Conservation (phyloP, 2,797 vertebrate species). For the Pipistrellus pipistrellus region DNA sequence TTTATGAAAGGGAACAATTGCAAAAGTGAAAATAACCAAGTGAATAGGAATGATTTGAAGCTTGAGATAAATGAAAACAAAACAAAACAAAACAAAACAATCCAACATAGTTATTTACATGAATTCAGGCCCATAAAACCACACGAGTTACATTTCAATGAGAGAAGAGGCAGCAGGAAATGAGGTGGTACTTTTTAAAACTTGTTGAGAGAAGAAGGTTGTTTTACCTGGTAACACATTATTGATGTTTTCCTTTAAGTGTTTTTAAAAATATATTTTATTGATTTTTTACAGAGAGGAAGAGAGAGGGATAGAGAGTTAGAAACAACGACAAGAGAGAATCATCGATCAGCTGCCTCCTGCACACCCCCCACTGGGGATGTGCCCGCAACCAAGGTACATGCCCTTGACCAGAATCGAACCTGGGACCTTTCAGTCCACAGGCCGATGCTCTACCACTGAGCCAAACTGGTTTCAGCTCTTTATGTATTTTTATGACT, state of each 20-base stretch:
- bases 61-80: not conserved
- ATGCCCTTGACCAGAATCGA: too few relatives aligned
- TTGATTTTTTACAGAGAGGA: too few relatives aligned
- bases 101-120: not conserved
- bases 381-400: too few relatives aligned
- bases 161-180: not conserved
- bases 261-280: not conserved
- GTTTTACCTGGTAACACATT: not conserved
- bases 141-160: not conserved
- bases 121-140: not conserved
- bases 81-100: not conserved
- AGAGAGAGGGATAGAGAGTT: too few relatives aligned
- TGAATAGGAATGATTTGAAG: not conserved
- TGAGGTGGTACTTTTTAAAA: not conserved
- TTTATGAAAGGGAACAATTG: not conserved
- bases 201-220: not conserved
- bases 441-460: too few relatives aligned
- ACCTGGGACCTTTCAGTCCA: too few relatives aligned
- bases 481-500: not conserved
- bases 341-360: too few relatives aligned
- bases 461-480: too few relatives aligned
- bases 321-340: too few relatives aligned
- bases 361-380: too few relatives aligned
- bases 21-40: constrained; percentile 6
- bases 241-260: not conserved